Evolutionary conservation across 2,797 vertebrate species (phyloP).

Genomic region (Pipistrellus nathusii): DNA sequence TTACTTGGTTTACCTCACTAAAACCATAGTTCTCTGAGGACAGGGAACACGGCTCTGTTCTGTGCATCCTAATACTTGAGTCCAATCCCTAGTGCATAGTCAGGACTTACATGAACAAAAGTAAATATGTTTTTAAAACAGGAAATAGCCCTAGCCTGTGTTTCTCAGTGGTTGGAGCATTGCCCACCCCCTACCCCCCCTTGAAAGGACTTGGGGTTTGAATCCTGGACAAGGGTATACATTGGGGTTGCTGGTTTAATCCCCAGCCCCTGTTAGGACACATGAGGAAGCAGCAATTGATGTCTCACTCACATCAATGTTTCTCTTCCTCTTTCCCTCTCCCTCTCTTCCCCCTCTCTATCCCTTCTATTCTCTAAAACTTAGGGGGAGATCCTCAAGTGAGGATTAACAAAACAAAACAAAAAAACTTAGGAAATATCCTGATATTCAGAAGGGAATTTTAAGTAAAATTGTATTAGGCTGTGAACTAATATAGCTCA

Average conservation of each 20-base stretch:
- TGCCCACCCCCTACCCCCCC: too few species aligned
- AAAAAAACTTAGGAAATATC: background rate
- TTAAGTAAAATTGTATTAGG: constrained; percentile 31
- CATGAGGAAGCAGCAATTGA: background rate
- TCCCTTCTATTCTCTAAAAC: background rate
- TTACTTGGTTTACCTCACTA: background rate
- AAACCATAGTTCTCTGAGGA: background rate
- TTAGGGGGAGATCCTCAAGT: background rate
- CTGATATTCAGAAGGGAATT: background rate
- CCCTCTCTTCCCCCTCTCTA: background rate
- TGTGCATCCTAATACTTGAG: background rate
- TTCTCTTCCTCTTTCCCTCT: background rate
- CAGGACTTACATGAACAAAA: background rate
- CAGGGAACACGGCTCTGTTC: background rate
- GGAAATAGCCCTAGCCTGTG: too few species aligned
- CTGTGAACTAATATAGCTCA: background rate
- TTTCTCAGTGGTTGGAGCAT: too few species aligned
- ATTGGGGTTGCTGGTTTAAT: background rate
- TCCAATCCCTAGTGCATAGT: background rate
- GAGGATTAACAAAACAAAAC: background rate
- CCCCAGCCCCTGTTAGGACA: background rate
- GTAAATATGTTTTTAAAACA: too few species aligned
- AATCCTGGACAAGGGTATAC: background rate
- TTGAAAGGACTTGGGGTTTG: background rate
- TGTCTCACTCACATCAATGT: background rate